Percentiles rank a stretch among this genome's conserved stretches.
phyloP scores from a whole-genome alignment of 2,113 vertebrate genomes.

The Microtus pennsylvanicus region DNA sequence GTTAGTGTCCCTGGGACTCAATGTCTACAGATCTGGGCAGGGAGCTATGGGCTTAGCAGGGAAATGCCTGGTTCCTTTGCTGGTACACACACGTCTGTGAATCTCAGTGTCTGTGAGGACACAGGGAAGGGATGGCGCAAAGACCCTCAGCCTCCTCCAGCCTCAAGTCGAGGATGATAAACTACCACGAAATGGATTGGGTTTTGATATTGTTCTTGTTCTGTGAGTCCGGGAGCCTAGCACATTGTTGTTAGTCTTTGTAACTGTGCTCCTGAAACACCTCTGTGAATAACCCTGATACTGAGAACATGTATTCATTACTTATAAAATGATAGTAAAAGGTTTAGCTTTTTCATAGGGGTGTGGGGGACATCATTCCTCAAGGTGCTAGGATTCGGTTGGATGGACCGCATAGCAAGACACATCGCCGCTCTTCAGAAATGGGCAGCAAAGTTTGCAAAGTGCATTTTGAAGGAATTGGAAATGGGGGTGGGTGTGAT shows the following conservation, averaged over 20 bases:
- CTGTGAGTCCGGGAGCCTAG: constrained; percentile 52
- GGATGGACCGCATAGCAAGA: neutral
- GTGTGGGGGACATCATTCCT: neutral
- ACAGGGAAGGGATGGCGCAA: neutral
- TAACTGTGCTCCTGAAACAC: constrained; percentile 70
- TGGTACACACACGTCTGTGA: constrained; percentile 58
- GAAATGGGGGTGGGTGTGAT: neutral
- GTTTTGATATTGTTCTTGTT: constrained; percentile 61
- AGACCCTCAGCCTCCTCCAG: constrained; percentile 27
- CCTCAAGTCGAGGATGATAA: constrained; percentile 71
- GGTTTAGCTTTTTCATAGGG: neutral
- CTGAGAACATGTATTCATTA: constrained; percentile 65
- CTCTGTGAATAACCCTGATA: constrained; percentile 58
- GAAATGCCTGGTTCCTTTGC: neutral
- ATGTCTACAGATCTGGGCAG: constrained; percentile 49
- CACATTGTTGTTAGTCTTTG: constrained; percentile 74
- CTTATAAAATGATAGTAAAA: constrained; percentile 58
- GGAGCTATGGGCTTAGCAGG: neutral
- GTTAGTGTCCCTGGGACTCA: constrained; percentile 48
- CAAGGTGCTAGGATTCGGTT: constrained; percentile 14
- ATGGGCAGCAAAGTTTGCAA: constrained; percentile 2
- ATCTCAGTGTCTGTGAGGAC: neutral
- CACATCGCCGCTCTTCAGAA: neutral
- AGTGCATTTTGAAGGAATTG: constrained; percentile 29
- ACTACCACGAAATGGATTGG: constrained; percentile 75